phyloP scores from a whole-genome alignment of 2,113 vertebrate genomes.

The Hystrix cristata region DNA sequence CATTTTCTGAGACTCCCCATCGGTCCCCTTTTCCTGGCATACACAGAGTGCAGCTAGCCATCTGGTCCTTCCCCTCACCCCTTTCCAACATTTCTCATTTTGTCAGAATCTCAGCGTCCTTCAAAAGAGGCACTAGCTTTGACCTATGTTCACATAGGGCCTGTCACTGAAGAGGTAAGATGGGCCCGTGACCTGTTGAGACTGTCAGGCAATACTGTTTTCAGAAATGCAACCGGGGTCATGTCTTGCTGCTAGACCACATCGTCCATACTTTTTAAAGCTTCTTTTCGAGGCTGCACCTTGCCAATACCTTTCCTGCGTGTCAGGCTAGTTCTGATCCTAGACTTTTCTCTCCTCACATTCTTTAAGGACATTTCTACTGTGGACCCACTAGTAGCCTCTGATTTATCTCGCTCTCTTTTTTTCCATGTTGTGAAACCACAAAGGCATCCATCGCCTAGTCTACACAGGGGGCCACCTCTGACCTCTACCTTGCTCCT shows the following conservation, averaged over 20 bases:
- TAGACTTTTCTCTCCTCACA: too few species aligned
- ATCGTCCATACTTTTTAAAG: too few species aligned
- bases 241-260: background rate
- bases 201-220: background rate
- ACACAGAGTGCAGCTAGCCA: fast-evolving
- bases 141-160: background rate
- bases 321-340: background rate
- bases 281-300: background rate
- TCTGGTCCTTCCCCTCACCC: background rate
- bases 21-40: too few species aligned
- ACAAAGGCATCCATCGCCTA: too few species aligned
- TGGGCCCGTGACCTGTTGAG: fast-evolving
- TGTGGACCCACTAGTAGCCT: too few species aligned
- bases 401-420: background rate
- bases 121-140: background rate
- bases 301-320: background rate
- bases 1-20: background rate
- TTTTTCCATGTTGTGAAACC: background rate
- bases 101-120: background rate
- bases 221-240: background rate
- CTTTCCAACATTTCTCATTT: background rate
- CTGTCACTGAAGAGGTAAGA: background rate
- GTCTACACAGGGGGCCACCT: background rate
- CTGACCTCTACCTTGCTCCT: background rate
- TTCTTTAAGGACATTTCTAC: background rate